A percentile compares a stretch with the other conserved stretches of the same genome.
phyloP scores from a whole-genome alignment of 1,140 invertebrate genomes.

The Drosophila lowei region DNA sequence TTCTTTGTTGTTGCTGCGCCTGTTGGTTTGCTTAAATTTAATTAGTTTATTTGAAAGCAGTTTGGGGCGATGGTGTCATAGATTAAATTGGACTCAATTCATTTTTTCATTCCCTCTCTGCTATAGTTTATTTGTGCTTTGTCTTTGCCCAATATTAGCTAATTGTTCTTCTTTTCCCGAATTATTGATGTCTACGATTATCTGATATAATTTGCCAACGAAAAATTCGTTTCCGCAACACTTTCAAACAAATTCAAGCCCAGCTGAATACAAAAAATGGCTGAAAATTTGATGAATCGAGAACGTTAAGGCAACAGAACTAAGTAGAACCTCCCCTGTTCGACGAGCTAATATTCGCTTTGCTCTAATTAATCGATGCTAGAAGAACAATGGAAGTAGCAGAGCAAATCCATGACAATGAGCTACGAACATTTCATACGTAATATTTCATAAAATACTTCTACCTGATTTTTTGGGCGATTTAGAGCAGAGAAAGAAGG shows the following conservation, averaged over 20 bases:
- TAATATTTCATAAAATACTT: neutral
- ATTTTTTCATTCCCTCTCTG: slow-evolving; percentile 37
- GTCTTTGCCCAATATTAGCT: slow-evolving; percentile 9
- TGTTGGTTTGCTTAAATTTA: slow-evolving; percentile 75
- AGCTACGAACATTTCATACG: neutral
- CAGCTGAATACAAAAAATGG: neutral
- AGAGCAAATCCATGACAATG: slow-evolving; percentile 28
- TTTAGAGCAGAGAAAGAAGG: slow-evolving; percentile 45
- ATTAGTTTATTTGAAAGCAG: slow-evolving; percentile 81
- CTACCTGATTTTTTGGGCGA: neutral
- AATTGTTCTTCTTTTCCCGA: slow-evolving; percentile 25
- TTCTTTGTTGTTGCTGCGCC: slow-evolving; percentile 61
- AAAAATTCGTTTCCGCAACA: slow-evolving; percentile 12
- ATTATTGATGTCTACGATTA: neutral
- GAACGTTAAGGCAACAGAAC: too few species aligned
- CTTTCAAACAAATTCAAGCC: slow-evolving; percentile 5
- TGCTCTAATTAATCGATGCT: slow-evolving; percentile 50
- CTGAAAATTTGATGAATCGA: neutral
- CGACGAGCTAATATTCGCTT: slow-evolving; percentile 27
- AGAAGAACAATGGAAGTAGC: slow-evolving; percentile 48
- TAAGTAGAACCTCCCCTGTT: neutral
- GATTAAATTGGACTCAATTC: slow-evolving; percentile 76
- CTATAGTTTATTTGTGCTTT: too few species aligned
- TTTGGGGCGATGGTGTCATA: slow-evolving; percentile 77
- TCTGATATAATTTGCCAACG: neutral